A percentile compares a stretch with the other conserved stretches of the same genome.
These are phyloP conservation scores for Hoplodrina blanda DNA, from an alignment of 2,888 invertebrate species.

Conservation along the genomic window DNA sequence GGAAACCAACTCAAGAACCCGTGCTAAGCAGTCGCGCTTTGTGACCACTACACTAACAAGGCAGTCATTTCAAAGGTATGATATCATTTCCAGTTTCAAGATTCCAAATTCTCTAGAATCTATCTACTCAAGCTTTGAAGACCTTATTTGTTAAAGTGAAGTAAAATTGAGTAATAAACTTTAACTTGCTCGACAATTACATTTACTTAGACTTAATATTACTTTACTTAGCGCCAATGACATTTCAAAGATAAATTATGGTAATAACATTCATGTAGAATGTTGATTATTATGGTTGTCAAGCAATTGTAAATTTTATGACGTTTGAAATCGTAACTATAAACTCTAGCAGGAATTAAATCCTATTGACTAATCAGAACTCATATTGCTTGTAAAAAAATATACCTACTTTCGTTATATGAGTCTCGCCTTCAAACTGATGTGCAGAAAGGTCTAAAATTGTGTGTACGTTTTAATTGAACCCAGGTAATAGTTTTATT, in stretches of 20 bases:
- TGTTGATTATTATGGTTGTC: slow-evolving; percentile 7
- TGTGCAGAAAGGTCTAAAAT: no score
- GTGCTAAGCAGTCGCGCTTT: no score
- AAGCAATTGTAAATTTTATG: slow-evolving; percentile 12
- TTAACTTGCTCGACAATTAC: slow-evolving; percentile 14
- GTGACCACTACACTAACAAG: no score
- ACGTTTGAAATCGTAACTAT: not conserved
- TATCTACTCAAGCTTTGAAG: not conserved
- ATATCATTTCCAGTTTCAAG: not conserved
- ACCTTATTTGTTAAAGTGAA: not conserved
- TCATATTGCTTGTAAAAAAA: not conserved
- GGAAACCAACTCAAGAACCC: no score
- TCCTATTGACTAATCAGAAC: not conserved
- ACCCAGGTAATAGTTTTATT: no score
- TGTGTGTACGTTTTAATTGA: no score
- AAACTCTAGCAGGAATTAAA: not conserved
- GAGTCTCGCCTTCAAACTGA: no score
- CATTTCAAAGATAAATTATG: slow-evolving; percentile 9
- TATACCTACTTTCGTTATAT: no score
- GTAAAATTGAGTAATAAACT: slow-evolving; percentile 25
- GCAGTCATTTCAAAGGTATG: not conserved
- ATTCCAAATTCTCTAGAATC: not conserved
- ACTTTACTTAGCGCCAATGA: slow-evolving; percentile 2
- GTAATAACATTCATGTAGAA: slow-evolving; percentile 12
- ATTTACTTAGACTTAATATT: slow-evolving; percentile 11